Conservation (phyloP, 2,797 vertebrate genomes). For the Leucoraja ocellata region DNA sequence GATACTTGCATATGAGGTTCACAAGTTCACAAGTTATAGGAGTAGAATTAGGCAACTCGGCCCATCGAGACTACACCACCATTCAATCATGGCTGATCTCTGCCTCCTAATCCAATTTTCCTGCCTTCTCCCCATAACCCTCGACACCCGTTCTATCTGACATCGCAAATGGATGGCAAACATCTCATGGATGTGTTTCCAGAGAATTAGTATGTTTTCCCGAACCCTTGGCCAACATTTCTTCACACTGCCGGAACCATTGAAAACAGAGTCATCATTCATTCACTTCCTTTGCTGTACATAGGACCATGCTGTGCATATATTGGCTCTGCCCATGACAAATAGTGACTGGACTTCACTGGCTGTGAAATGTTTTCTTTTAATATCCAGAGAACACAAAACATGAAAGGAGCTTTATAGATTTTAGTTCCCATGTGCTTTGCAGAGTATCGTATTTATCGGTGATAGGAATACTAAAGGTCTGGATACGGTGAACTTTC, state of each 20-base stretch:
- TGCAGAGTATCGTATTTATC: background rate
- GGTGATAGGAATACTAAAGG: background rate
- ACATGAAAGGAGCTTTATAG: background rate
- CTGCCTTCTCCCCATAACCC: too few species aligned
- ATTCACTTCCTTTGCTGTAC: background rate
- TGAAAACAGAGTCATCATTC: background rate
- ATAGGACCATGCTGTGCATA: background rate
- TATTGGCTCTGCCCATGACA: background rate
- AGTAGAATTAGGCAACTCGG: too few species aligned
- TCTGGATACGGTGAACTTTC: background rate
- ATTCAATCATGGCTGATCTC: too few species aligned
- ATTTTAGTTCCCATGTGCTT: background rate
- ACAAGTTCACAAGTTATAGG: too few species aligned
- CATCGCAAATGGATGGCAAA: background rate
- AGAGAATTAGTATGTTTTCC: background rate
- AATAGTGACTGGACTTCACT: background rate
- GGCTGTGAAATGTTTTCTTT: background rate
- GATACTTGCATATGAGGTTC: background rate
- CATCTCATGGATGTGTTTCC: background rate
- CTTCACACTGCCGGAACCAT: background rate
- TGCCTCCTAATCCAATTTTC: too few species aligned
- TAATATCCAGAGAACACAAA: background rate
- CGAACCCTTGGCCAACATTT: background rate
- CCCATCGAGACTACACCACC: too few species aligned
- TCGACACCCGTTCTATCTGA: background rate